phyloP scores from a whole-genome alignment of 2,113 vertebrate species.

The Leptobrachium ailaonicum region DNA sequence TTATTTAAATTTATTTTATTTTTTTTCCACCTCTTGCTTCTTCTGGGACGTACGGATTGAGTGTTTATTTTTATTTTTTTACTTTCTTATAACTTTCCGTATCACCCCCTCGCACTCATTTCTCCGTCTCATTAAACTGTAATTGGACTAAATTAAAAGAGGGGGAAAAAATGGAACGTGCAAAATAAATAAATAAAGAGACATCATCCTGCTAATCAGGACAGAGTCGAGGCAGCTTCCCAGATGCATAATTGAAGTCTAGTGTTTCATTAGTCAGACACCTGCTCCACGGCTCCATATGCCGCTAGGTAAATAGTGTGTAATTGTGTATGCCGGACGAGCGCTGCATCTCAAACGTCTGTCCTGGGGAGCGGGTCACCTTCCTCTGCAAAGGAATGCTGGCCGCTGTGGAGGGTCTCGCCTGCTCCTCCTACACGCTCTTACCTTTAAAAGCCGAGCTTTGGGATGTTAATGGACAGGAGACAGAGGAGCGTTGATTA shows the following conservation, averaged over 20 bases:
- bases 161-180: conserved; percentile 13
- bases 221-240: conserved; percentile 60
- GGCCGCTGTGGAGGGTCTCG: no score
- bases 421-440: no score
- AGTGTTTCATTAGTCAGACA: conserved; percentile 60
- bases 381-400: background rate
- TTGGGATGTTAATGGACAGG: no score
- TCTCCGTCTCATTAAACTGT: conserved; percentile 52
- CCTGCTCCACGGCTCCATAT: conserved; percentile 65
- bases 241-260: conserved; percentile 59
- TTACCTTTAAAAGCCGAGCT: no score
- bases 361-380: conserved; percentile 46
- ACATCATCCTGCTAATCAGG: conserved; percentile 49
- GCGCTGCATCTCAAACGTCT: background rate
- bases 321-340: conserved; percentile 65
- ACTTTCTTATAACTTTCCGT: background rate
- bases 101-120: background rate
- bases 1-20: no score
- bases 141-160: conserved; percentile 53
- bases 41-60: no score
- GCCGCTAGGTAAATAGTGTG: conserved; percentile 65
- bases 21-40: no score
- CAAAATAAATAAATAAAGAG: conserved; percentile 46
- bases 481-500: no score
- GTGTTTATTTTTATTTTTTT: no score